Percentiles rank a stretch among this genome's conserved stretches.
Evolutionary conservation across 2,797 vertebrate genomes (phyloP).

Genomic region (Siniperca scherzeri): DNA sequence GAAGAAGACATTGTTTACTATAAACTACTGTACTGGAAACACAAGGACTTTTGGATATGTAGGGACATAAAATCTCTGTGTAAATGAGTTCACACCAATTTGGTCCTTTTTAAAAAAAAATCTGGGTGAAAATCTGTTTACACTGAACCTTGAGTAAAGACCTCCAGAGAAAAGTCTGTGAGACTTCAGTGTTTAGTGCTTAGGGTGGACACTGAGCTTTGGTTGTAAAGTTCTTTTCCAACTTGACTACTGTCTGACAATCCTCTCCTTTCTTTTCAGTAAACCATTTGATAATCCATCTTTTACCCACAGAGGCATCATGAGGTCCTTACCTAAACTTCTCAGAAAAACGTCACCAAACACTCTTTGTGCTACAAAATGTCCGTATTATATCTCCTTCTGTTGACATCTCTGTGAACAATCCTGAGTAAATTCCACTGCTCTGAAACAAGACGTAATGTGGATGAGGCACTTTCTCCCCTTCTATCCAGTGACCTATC

Average conservation of each 20-base stretch:
- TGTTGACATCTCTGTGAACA: slow-evolving; percentile 9
- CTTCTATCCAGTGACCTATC: slow-evolving; percentile 45
- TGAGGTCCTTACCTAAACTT: neutral
- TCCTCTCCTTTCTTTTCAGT: neutral
- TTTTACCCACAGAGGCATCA: neutral
- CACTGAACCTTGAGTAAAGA: neutral
- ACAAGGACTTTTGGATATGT: neutral
- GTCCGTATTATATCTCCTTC: slow-evolving; percentile 1
- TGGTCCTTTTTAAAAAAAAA: neutral
- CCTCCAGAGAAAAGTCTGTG: too few relatives aligned
- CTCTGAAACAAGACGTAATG: slow-evolving; percentile 27
- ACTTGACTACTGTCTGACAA: neutral
- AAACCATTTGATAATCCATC: neutral
- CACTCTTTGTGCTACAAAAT: neutral
- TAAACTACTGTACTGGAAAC: neutral
- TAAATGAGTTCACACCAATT: neutral
- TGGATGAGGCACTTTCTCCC: slow-evolving; percentile 27
- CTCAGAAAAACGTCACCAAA: neutral
- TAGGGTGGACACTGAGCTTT: neutral
- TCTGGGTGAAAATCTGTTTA: neutral
- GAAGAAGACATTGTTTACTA: neutral
- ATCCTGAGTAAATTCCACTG: slow-evolving; percentile 7
- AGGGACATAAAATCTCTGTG: neutral
- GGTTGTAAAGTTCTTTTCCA: neutral
- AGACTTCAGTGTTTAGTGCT: neutral